Evolutionary conservation across 2,113 vertebrate genomes (phyloP), one percentile per base, ranked within the genome.

Genomic region (Gila orcuttii): DNA sequence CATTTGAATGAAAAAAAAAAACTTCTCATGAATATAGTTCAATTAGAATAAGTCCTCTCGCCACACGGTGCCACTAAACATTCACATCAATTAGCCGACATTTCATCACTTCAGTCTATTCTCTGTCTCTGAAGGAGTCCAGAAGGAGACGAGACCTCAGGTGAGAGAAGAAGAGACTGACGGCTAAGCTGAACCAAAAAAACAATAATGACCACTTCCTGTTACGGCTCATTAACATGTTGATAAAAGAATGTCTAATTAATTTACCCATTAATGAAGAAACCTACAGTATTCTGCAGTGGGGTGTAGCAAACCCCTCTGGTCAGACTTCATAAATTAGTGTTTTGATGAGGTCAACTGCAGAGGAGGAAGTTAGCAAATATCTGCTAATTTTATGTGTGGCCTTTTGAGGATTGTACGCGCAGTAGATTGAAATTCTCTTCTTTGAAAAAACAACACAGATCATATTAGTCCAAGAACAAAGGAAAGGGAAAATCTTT

Each of bases 1-100:
- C 11, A 62, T 77, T 85, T 78, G 36, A 78, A 78, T 78, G 45
- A 66, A 76, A 57, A 17, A 52, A 5, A 17, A 55, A 86, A 86
- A 86, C 79, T 59, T 68, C 79, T 88, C 86, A 89, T 91, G 86
- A 91, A 92, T 89, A 89, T 86, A 86, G 59, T 82, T 86, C 89
- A 92, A 92, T 94, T 90, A 92, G 74, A 76, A 88, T 86, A 91
- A 91, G 93, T 92, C 90, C 83, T 87, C 91, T 93, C 17, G 13
- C 81, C 77, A 71, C 76, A 79, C 84, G 1, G 79, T 89, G 92
- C 90, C 93, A 92, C 91, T 90, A 93, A 93, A 93, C 85, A 93
- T 93, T 94, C 93, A 89, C 93, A 93, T 94, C 89, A 76, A 93
- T 94, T 93, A 92, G 87, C 90, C 92, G 91, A 90, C 84, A 92